These are phyloP conservation scores for Ammodytes dubius DNA, from an alignment of 2,113 vertebrate genomes.

Conservation along the genomic window DNA sequence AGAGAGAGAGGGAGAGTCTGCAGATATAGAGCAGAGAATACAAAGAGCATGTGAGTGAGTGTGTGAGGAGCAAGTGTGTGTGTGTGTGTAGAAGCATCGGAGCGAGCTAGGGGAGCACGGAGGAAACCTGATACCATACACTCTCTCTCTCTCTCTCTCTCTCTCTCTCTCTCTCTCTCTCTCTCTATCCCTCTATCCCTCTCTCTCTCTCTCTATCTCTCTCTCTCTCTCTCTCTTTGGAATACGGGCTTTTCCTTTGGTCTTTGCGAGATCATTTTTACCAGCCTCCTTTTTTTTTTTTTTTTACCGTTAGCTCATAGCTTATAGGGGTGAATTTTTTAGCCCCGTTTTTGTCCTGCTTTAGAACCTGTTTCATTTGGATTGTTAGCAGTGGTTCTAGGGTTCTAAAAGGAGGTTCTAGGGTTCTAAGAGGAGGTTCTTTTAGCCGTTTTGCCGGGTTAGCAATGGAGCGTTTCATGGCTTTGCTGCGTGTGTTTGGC, in stretches of 20 bases:
- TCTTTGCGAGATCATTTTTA: background rate
- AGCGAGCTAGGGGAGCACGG: slow-evolving; percentile 15
- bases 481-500: slow-evolving; percentile 94
- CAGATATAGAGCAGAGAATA: slow-evolving; percentile 66
- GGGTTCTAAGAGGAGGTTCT: slow-evolving; percentile 1
- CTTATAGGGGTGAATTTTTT: slow-evolving; percentile 16
- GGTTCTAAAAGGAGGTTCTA: background rate
- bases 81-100: slow-evolving; percentile 9
- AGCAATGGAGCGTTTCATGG: slow-evolving; percentile 94
- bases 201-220: slow-evolving; percentile 34
- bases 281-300: slow-evolving; percentile 21
- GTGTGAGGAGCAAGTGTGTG: slow-evolving; percentile 33
- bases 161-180: slow-evolving; percentile 29
- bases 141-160: background rate
- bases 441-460: slow-evolving; percentile 71
- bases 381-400: background rate
- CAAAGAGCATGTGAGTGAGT: slow-evolving; percentile 71
- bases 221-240: slow-evolving; percentile 44
- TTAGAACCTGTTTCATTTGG: no score
- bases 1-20: slow-evolving; percentile 68
- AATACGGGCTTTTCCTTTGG: slow-evolving; percentile 27
- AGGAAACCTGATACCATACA: slow-evolving; percentile 70
- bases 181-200: slow-evolving; percentile 19
- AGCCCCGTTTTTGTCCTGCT: no score
- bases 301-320: slow-evolving; percentile 24